These are phyloP conservation scores for Erebia palarica DNA, from an alignment of 2,888 invertebrate species.

Conservation along the genomic window DNA sequence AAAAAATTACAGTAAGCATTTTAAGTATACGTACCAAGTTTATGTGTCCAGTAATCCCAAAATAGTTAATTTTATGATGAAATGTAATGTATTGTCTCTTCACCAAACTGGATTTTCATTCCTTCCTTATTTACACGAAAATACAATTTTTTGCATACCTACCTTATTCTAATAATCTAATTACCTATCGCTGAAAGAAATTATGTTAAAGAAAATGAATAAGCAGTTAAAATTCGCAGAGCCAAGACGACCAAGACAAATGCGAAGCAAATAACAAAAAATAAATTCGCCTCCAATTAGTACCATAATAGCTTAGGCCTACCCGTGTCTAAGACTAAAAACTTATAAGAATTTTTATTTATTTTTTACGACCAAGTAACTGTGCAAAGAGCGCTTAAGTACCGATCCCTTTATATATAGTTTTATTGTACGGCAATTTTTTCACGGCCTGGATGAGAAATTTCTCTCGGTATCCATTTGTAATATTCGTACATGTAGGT, in stretches of 20 bases:
- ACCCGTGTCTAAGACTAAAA: not conserved
- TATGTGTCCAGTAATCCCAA: not conserved
- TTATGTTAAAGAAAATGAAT: not conserved
- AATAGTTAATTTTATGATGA: not conserved
- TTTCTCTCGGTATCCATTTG: not conserved
- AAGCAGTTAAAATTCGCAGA: constrained; percentile 17
- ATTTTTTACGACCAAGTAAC: not conserved
- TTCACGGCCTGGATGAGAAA: not conserved
- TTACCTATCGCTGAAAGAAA: constrained; percentile 13
- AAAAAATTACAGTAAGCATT: constrained; percentile 1
- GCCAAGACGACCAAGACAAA: constrained; percentile 5
- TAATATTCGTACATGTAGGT: not conserved
- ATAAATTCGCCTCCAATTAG: constrained; percentile 18
- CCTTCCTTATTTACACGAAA: not conserved
- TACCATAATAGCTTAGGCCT: not conserved
- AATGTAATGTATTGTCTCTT: not conserved
- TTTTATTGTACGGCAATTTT: not conserved
- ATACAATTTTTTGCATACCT: not conserved
- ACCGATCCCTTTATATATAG: constrained; percentile 5
- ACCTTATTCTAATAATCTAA: not conserved
- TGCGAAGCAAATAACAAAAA: constrained; percentile 11
- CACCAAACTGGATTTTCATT: not conserved
- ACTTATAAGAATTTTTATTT: constrained; percentile 8
- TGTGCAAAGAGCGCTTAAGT: constrained; percentile 8
- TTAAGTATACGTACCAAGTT: not conserved